Evolutionary conservation across 2,888 invertebrate genomes (phyloP).

Genomic region (Athetis lepigone): DNA sequence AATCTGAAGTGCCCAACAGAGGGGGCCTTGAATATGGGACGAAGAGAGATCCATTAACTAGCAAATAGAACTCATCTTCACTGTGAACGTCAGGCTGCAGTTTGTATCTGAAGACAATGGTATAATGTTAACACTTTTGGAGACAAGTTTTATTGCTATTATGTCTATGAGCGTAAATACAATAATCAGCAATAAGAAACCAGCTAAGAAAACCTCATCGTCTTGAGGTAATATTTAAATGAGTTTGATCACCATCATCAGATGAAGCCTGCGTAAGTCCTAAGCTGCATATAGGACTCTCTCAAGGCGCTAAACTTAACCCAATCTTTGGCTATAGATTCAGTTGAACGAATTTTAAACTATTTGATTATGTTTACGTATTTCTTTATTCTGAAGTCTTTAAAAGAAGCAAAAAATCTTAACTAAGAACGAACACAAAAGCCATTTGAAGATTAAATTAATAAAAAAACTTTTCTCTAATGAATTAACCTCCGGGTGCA

Average conservation of each 20-base stretch:
- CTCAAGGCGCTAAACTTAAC: too few relatives aligned
- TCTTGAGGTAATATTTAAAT: too few relatives aligned
- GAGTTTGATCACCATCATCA: too few relatives aligned
- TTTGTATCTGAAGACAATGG: conserved; percentile 84
- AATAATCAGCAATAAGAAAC: too few relatives aligned
- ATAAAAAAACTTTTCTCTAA: conserved; percentile 17
- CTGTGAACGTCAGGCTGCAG: conserved; percentile 85
- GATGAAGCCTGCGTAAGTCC: too few relatives aligned
- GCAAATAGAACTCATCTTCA: conserved; percentile 90
- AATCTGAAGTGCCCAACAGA: conserved; percentile 88
- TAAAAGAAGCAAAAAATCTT: neutral
- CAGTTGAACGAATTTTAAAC: too few relatives aligned
- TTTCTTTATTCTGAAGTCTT: too few relatives aligned
- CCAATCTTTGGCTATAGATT: too few relatives aligned
- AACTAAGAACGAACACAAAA: neutral
- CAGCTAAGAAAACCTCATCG: too few relatives aligned
- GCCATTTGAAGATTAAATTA: conserved; percentile 22
- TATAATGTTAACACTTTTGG: neutral
- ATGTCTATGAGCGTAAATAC: neutral
- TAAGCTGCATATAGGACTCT: too few relatives aligned
- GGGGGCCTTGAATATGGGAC: conserved; percentile 84
- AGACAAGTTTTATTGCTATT: neutral
- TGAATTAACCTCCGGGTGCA: conserved; percentile 9
- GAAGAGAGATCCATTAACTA: conserved; percentile 91
- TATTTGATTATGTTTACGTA: too few relatives aligned